These are phyloP conservation scores for Drosophila anomalipes DNA, from an alignment of 2,888 invertebrate species.

Conservation along the genomic window DNA sequence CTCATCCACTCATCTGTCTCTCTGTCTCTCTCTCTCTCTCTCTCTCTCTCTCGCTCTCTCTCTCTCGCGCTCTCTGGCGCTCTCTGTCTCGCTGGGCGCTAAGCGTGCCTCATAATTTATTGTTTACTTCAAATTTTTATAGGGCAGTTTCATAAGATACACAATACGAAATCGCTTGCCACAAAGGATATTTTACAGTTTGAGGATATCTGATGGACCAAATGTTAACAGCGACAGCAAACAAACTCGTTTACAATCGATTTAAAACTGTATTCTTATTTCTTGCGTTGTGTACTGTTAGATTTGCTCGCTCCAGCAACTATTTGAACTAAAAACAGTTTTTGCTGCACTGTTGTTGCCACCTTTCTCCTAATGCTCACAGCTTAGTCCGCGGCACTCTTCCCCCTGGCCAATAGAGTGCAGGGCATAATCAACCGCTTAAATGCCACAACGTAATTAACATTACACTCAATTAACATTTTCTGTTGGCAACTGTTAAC, in stretches of 20 bases:
- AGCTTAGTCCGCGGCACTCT: not conserved
- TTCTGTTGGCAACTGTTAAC: conserved; percentile 67
- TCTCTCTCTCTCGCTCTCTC: not conserved
- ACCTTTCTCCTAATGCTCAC: conserved; percentile 24
- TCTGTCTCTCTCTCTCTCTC: not conserved
- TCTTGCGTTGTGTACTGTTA: not conserved
- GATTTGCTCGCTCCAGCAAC: not conserved
- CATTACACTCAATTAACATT: conserved; percentile 81
- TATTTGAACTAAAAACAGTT: conserved; percentile 19
- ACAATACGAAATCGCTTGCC: conserved; percentile 4
- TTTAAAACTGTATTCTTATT: not conserved
- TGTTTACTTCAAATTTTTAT: conserved; percentile 40
- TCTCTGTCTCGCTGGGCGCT: conserved; percentile 40
- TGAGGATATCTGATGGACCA: not conserved
- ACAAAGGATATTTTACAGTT: conserved; percentile 13
- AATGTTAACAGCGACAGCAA: not conserved
- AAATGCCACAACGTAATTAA: conserved; percentile 73
- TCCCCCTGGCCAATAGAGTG: not conserved
- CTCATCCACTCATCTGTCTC: not conserved
- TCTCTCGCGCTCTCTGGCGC: conserved; percentile 12
- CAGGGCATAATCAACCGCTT: conserved; percentile 58
- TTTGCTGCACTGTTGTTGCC: conserved; percentile 6
- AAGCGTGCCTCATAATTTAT: conserved; percentile 60
- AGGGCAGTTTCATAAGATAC: conserved; percentile 13
- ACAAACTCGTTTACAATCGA: not conserved